Evolutionary conservation across 2,888 invertebrate genomes (phyloP), one percentile per base, ranked within the genome.

Genomic region (Mesorhabditis belari): DNA sequence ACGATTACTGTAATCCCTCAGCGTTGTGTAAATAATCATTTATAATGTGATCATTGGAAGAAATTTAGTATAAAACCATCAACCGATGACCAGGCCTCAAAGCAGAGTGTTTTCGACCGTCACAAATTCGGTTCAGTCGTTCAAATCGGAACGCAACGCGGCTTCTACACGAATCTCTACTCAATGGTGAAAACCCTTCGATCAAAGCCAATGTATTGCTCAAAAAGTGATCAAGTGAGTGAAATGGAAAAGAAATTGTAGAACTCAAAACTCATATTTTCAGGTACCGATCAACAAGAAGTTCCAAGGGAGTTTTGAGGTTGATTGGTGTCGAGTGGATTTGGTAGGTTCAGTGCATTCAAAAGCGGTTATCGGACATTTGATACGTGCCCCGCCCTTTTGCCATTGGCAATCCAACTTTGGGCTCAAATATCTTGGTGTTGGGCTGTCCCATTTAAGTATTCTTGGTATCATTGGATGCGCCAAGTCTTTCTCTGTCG

Each of bases 311-410:
- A 58, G 64, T 1, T 77, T 79, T 58, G 60, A 67, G 17, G 66
- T 79, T 17, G 77, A 79, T 60, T 79, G 79, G 79, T 79, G 79
- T 63, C 62, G 66, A 51, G 74, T 76, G 35, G 44, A 53, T 5
- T n/a, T 77, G 62, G 77, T 77, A 26, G 66, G 66, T 28, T 23
- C n/a, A 6, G 1, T 17, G 26, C 44, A 12, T 35, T 6, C 6
- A 17, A 17, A 17, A 6, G 17, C 35, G 17, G 17, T 12, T 1
- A 17, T 35, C n/a, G 44, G n/a, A 2, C n/a, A 17, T 2, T n/a
- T 2, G n/a, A 35, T 17, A 35, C 1, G 44, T 1, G n/a, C 1
- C 44, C n/a, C n/a, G n/a, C n/a, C 12, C 12, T 35, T 35, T 35
- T 35, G 6, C 35, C 35, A 35, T 35, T 35, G 35, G 35, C 35